These are phyloP conservation scores for Bombus vancouverensis DNA, from an alignment of 1,140 invertebrate species.

Conservation along the genomic window DNA sequence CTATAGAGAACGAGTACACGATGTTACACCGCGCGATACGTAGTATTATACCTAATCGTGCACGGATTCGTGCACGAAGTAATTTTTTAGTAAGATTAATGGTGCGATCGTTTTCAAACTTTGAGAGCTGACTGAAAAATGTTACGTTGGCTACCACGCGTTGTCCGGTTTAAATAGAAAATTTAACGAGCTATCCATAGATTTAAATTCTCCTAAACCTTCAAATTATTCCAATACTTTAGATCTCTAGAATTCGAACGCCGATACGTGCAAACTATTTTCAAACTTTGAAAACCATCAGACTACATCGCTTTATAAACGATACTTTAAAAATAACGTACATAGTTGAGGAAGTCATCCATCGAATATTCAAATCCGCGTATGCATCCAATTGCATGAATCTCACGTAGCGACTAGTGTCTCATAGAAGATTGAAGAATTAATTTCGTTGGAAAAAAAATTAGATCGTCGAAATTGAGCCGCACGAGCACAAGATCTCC, in stretches of 20 bases:
- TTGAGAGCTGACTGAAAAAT: background rate
- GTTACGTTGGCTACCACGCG: background rate
- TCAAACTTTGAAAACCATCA: background rate
- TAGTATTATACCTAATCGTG: background rate
- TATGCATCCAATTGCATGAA: constrained; percentile 36
- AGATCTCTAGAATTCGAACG: background rate
- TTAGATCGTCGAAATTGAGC: background rate
- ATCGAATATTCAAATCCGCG: background rate
- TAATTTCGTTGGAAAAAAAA: no score
- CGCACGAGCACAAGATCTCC: background rate
- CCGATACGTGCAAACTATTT: background rate
- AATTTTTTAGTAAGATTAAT: background rate
- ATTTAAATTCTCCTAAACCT: background rate
- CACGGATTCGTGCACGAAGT: background rate
- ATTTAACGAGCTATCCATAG: background rate
- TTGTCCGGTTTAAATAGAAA: background rate
- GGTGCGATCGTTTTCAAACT: background rate
- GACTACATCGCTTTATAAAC: background rate
- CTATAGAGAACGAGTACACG: background rate
- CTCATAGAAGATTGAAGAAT: background rate
- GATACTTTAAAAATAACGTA: background rate
- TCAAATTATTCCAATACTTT: background rate
- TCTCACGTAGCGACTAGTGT: constrained; percentile 3
- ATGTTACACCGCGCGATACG: background rate
- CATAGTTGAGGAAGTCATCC: no score